Evolutionary conservation across 2,888 invertebrate species (phyloP).

Genomic region (Lottia gigantea): DNA sequence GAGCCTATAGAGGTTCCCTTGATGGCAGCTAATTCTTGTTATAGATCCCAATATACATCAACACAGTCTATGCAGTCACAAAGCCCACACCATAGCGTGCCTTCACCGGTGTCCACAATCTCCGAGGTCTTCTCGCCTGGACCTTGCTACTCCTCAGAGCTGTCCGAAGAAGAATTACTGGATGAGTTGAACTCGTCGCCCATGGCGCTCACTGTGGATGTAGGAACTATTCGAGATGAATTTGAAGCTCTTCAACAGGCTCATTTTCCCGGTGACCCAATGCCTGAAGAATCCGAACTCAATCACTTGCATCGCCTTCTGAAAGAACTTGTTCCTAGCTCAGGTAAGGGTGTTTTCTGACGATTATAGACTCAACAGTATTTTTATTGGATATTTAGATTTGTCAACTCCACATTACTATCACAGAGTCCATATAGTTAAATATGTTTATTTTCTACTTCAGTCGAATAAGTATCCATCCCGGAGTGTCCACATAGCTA

Average conservation of each 20-base stretch:
- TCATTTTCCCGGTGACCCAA: neutral
- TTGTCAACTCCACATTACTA: too few relatives aligned
- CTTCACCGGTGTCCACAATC: slow-evolving; percentile 13
- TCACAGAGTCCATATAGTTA: too few relatives aligned
- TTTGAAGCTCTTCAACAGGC: neutral
- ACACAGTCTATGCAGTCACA: neutral
- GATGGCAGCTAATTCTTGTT: slow-evolving; percentile 13
- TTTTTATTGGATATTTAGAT: too few relatives aligned
- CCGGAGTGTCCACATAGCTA: too few relatives aligned
- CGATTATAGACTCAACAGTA: too few relatives aligned
- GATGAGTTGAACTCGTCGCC: slow-evolving; percentile 20
- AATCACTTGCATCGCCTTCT: slow-evolving; percentile 52
- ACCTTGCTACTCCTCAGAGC: slow-evolving; percentile 19
- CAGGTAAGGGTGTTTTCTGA: slow-evolving; percentile 39
- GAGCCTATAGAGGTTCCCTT: neutral
- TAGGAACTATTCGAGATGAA: slow-evolving; percentile 10
- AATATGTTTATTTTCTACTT: too few relatives aligned
- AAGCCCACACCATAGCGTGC: slow-evolving; percentile 3
- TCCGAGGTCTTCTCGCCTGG: slow-evolving; percentile 13
- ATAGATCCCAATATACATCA: neutral
- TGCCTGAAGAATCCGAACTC: slow-evolving; percentile 32
- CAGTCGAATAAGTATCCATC: too few relatives aligned
- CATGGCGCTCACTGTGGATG: slow-evolving; percentile 21
- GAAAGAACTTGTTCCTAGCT: slow-evolving; percentile 43
- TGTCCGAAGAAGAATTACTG: slow-evolving; percentile 32